Base-by-base conservation (phyloP, 2,797 vertebrate genomes). In the Gymnodraco acuticeps region DNA sequence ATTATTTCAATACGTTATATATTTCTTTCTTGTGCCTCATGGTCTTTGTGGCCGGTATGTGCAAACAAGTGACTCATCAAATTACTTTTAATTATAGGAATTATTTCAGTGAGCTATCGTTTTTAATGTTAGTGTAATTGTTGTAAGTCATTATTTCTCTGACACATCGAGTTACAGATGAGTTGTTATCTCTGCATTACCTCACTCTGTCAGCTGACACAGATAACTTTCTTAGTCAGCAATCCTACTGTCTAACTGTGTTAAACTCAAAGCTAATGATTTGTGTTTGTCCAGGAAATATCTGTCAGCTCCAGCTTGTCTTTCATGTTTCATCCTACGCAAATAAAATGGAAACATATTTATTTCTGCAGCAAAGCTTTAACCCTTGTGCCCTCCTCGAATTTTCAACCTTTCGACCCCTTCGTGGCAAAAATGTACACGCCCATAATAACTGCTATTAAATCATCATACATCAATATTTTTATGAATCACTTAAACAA, bases 51-150 rank as follows among this genome's bases (percentile, higher is more conserved):
- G 73, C 53, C 60, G 70, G 64, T 20, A 23, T 12, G 53, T 74
- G 69, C 55, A 54, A 64, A 42, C 31, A 31, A 64, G 55, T 74
- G 72, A 77, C 60, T 81, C 60, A 45, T 70, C 43, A 51, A 27
- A 16, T 41, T 15, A 5, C 51, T 64, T 38, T 38, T 67, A 72
- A 79, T 75, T 51, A 64, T 53, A 53, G 77, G 17, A 45, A 0
- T 19, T 63, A 27, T 64, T 70, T 60, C 73, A 59, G 47, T 12
- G 59, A 65, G 56, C 55, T 63, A 31, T 77, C 41, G 12, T 13
- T 56, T 75, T 47, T 65, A 31, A 59, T 63, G 23, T 47, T 38
- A 43, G 41, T 38, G 5, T 43, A 41, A 17, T 41, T 27, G 71
- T 63, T 59, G 38, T 77, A 62, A 14, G 65, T 82, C 41, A 58